Percentiles rank a stretch among this genome's conserved stretches.
phyloP scores from a whole-genome alignment of 1,140 invertebrate genomes.

The Papilio helenus region DNA sequence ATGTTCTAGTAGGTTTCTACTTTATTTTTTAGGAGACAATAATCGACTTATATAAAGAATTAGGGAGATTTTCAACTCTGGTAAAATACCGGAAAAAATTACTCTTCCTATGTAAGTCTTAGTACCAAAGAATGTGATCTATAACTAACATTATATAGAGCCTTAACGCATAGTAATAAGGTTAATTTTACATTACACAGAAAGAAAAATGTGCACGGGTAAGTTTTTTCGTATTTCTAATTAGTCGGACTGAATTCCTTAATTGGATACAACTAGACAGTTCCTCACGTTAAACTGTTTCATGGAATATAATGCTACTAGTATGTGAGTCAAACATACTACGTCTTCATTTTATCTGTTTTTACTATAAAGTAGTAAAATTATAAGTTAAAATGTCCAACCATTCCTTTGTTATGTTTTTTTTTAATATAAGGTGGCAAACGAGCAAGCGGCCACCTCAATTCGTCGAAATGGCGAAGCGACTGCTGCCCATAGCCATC shows the following conservation, averaged over 20 bases:
- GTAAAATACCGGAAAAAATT: slow-evolving; percentile 11
- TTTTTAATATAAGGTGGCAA: too few relatives aligned
- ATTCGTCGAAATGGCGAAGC: too few relatives aligned
- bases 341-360: too few relatives aligned
- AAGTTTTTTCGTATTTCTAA: slow-evolving; percentile 26
- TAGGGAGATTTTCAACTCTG: slow-evolving; percentile 6
- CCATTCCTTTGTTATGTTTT: too few relatives aligned
- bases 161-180: not conserved
- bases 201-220: not conserved
- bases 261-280: slow-evolving; percentile 35
- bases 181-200: not conserved
- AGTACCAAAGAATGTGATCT: not conserved
- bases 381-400: too few relatives aligned
- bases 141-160: not conserved
- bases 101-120: slow-evolving; percentile 22
- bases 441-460: too few relatives aligned
- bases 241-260: slow-evolving; percentile 21
- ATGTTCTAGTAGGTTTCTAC: too few relatives aligned
- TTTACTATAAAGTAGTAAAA: too few relatives aligned
- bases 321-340: not conserved
- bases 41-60: slow-evolving; percentile 14
- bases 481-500: too few relatives aligned
- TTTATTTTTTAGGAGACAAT: not conserved
- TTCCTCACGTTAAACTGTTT: slow-evolving; percentile 14
- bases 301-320: not conserved